Evolutionary conservation across 2,113 vertebrate species (phyloP), one percentile per base, ranked within the genome.

Genomic region (Cepphus grylle): DNA sequence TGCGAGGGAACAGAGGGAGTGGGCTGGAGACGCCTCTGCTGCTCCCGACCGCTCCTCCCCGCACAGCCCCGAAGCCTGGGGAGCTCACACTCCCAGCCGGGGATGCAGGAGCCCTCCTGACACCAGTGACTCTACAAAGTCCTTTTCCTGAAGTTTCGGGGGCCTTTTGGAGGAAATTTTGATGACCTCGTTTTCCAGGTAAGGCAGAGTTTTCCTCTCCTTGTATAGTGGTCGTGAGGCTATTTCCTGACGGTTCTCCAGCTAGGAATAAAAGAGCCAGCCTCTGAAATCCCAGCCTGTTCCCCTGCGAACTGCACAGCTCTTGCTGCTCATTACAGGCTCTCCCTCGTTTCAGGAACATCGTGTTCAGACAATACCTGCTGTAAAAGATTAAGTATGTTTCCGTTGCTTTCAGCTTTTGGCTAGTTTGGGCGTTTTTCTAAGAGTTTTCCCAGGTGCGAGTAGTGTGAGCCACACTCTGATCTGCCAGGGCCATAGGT

Each of bases 151-250:
- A 7, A 42, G 0, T 11, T 74, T 42, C 3, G 0, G 53, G 65
- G 43, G 23, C 22, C 53, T 82, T 18, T 7, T 12, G 47, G 25
- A 59, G 19, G 47, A 30, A 80, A 34, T 38, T 74, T 94, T 45
- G 69, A 94, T 93, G 95, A 86, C 50, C 32, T 71, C 47, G 9
- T 83, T 90, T 88, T 77, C 66, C 96, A 98, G 97, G 97, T 98
- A 96, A 96, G 30, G 95, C 67, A 81, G 26, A 81, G 12, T 36
- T 80, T 77, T 78, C 36, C 45, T 63, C 53, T 80, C 55, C 11
- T 17, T 10, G 15, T 9, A 1, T 4, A 8, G 69, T 3, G 3
- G 47, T 79, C 5, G 9, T 22, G n/a, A 2, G 17, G 58, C 13
- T 76, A 0, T 26, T 79, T 38, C 2, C 50, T 32, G 38, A 11